Evolutionary conservation across 2,113 vertebrate species (phyloP), one percentile per base, ranked within the genome.

Genomic region (Chrysochloris asiatica): DNA sequence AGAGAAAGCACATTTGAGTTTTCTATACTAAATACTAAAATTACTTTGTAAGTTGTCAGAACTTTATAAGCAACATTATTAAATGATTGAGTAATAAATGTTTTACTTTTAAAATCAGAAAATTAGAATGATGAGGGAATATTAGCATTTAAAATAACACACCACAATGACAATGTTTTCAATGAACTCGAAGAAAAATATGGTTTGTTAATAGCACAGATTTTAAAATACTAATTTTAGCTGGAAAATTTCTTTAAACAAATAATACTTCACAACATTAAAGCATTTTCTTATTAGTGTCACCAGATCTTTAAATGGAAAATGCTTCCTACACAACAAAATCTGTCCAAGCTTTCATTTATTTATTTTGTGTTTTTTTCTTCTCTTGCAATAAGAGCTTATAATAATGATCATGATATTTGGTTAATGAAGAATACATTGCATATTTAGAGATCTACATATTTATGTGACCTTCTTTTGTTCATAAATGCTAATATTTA

Each of bases 381-480:
- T 4, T 28, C 84, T 88, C 94, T 84, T 89, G 1, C 56, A 95
- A 93, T 91, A 95, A 94, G 80, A 92, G n/a, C 30, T 81, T 89
- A 36, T 95, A 97, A 96, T 93, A 97, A 97, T 95, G 94, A 97
- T 94, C 91, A 96, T 96, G 94, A 86, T 97, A 97, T 96, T 97
- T 97, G 90, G 95, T 96, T 97, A 97, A 97, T 97, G 96, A 97
- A 95, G 95, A 97, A 97, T 97, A 88, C 86, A 96, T 95, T 96
- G 87, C 95, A 91, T 97, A 96, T 97, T 98, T 97, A 96, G 96
- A 97, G 96, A 97, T 98, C 96, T 97, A 96, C 97, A 97, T 97
- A 97, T 97, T 98, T 97, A 97, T 98, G 95, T 97, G 97, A 98
- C 97, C 97, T 98, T 98, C 97, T 94, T 98, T 98, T 97, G 96